These are phyloP conservation scores for Clytia hemisphaerica DNA, from an alignment of 30 jellyfish, hydroid and myxozoan genomes.

Conservation along the genomic window DNA sequence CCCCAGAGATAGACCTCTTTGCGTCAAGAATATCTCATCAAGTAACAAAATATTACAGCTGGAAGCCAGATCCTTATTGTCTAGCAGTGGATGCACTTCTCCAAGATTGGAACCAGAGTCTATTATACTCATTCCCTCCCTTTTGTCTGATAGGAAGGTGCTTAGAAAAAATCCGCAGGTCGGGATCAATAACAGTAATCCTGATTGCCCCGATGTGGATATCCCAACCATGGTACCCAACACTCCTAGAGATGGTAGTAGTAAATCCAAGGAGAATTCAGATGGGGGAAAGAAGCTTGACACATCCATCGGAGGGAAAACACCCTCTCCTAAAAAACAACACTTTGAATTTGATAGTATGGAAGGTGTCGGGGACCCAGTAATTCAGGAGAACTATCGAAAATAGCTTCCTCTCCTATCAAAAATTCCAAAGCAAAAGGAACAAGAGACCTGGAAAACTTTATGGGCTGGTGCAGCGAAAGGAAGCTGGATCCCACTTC, in stretches of 20 bases:
- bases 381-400: not conserved
- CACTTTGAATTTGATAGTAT: conserved; percentile 5
- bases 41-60: not conserved
- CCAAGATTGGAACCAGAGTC: not conserved
- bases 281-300: not conserved
- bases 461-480: not conserved
- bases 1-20: too few species aligned
- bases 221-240: too few species aligned
- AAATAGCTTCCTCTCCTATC: not conserved
- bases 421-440: not conserved
- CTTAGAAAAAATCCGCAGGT: not conserved
- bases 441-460: not conserved
- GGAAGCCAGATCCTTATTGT: conserved; percentile 14
- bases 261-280: not conserved
- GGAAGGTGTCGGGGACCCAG: not conserved
- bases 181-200: not conserved
- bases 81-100: too few species aligned
- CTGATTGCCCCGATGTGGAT: conserved; percentile 10
- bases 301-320: conserved; percentile 4
- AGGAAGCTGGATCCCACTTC: conserved; percentile 1
- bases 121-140: conserved; percentile 13
- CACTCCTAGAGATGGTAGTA: conserved; percentile 1
- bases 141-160: conserved; percentile 11
- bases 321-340: conserved; percentile 17
- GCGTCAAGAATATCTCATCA: conserved; percentile 24